Evolutionary conservation across 1,140 invertebrate genomes (phyloP).

Genomic region (Apis florea): DNA sequence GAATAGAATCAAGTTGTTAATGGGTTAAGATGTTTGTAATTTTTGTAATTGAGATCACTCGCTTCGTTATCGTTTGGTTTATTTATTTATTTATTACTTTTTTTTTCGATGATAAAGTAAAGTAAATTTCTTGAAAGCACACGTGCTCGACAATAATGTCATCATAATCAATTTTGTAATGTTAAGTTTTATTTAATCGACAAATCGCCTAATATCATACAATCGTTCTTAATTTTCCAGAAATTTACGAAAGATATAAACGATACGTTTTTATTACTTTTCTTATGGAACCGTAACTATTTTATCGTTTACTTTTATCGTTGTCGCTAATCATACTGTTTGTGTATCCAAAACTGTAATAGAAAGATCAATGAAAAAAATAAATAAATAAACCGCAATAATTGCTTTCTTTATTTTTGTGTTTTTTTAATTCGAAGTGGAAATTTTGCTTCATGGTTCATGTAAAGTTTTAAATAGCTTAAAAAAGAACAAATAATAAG

Average conservation of each 20-base stretch:
- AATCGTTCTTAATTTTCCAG: background rate
- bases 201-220: background rate
- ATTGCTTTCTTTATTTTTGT: too few relatives aligned
- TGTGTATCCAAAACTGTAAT: too few relatives aligned
- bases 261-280: background rate
- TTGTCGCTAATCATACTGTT: background rate
- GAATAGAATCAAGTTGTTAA: conserved; percentile 4
- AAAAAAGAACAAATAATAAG: background rate
- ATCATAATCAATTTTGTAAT: background rate
- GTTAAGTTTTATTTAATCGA: background rate
- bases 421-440: background rate
- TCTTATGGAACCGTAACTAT: background rate
- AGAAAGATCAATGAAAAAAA: too few relatives aligned
- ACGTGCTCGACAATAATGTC: background rate
- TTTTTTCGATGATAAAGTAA: background rate
- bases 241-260: background rate
- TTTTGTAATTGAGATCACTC: background rate
- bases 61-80: background rate
- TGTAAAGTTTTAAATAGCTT: background rate
- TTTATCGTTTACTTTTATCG: background rate
- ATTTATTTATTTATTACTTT: background rate
- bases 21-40: background rate
- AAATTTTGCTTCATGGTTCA: background rate
- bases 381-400: too few relatives aligned
- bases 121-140: background rate